phyloP scores from a whole-genome alignment of 2,113 vertebrate species.

The Campylorhamphus procurvoides region DNA sequence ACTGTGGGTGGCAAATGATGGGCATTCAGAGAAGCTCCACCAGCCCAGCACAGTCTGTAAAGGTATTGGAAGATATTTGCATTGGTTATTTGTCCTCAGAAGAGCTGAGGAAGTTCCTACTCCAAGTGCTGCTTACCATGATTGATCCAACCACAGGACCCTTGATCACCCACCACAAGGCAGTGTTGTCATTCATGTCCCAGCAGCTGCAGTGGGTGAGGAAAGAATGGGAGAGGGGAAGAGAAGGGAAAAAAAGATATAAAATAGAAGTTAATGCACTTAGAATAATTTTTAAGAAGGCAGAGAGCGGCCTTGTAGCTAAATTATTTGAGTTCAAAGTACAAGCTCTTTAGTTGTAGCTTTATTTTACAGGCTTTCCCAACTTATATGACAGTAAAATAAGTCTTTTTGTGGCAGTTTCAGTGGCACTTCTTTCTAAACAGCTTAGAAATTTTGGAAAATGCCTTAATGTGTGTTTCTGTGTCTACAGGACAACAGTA shows the following conservation, averaged over 20 bases:
- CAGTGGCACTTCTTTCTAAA: background rate
- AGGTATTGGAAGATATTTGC: background rate
- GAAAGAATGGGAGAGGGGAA: background rate
- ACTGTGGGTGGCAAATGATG: background rate
- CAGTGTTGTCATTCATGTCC: slow-evolving; percentile 96
- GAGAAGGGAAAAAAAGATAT: background rate
- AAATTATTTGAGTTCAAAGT: background rate
- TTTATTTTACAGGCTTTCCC: background rate
- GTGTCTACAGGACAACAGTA: background rate
- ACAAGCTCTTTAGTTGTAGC: background rate
- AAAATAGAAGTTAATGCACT: background rate
- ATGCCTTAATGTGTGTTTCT: background rate
- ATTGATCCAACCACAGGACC: slow-evolving; percentile 95
- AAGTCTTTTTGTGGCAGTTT: background rate
- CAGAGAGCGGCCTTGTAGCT: background rate
- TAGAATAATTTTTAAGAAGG: background rate
- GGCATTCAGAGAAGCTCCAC: background rate
- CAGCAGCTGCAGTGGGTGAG: slow-evolving; percentile 82
- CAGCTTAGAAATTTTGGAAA: background rate
- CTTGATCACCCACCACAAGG: slow-evolving; percentile 99
- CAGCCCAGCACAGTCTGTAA: background rate
- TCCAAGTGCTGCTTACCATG: slow-evolving; percentile 82
- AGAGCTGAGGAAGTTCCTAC: background rate
- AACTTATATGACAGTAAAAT: background rate
- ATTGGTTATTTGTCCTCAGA: background rate